These are phyloP conservation scores for Melospiza melodia DNA, from an alignment of 2,113 vertebrate genomes.

Conservation along the genomic window DNA sequence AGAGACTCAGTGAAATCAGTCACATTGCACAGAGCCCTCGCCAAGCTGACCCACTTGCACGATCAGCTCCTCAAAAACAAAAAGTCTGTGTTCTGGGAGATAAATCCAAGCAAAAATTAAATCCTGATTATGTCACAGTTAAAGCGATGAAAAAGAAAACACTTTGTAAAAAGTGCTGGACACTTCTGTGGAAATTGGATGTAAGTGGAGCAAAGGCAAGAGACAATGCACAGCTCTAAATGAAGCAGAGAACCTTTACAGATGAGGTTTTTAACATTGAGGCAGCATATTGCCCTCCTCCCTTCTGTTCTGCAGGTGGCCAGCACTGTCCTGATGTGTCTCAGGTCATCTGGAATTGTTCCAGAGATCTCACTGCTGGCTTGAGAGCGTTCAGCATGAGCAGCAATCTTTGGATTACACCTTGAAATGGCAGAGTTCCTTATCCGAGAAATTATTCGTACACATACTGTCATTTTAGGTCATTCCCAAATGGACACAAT, in stretches of 20 bases:
- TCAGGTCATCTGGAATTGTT: not conserved
- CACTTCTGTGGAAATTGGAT: not conserved
- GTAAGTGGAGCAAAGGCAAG: not conserved
- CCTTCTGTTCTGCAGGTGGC: not conserved
- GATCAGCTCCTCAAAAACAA: not conserved
- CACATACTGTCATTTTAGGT: not conserved
- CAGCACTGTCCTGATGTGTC: not conserved
- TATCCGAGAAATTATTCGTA: fast-evolving
- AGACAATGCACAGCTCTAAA: not conserved
- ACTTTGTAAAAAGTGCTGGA: not conserved
- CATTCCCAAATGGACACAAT: not conserved
- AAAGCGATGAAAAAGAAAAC: not conserved
- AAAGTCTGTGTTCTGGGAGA: not conserved
- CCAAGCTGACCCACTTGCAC: not conserved
- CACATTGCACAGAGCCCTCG: not conserved
- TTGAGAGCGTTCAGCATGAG: not conserved
- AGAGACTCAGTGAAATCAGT: not conserved
- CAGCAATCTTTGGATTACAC: not conserved
- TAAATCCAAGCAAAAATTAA: not conserved
- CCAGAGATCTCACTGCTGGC: not conserved
- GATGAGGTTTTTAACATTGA: fast-evolving
- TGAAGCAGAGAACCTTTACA: not conserved
- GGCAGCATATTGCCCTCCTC: not conserved
- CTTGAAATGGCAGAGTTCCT: not conserved
- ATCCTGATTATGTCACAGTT: not conserved